Conservation (phyloP, 1,140 invertebrate species). For the Coptotermes formosanus region DNA sequence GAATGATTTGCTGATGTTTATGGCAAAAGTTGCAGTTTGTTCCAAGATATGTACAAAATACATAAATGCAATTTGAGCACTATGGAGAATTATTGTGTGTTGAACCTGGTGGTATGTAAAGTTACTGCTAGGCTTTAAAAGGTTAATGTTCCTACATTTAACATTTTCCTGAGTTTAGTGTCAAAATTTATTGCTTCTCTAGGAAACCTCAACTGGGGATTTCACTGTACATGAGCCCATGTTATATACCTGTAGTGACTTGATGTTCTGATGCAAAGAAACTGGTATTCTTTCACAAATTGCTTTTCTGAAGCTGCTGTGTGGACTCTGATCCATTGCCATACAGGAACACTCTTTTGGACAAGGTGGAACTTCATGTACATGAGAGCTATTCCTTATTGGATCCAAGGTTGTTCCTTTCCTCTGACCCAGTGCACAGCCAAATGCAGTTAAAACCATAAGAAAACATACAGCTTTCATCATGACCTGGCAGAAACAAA, state of each 20-base stretch:
- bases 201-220: no score
- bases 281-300: not conserved
- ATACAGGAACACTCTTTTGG: not conserved
- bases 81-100: no score
- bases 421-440: not conserved
- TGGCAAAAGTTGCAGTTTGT: no score
- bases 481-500: not conserved
- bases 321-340: not conserved
- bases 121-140: no score
- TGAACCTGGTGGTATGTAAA: no score
- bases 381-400: not conserved
- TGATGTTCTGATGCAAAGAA: not conserved
- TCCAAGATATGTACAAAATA: no score
- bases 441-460: not conserved
- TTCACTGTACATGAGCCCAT: not conserved
- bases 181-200: no score
- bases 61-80: no score
- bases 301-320: not conserved
- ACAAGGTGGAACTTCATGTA: not conserved
- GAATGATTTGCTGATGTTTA: no score
- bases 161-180: no score
- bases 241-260: not conserved
- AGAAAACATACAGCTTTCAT: not conserved
- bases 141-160: no score
- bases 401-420: not conserved